phyloP scores from a whole-genome alignment of 2,797 vertebrate genomes.

The Cryptoblepharus egeriae region DNA sequence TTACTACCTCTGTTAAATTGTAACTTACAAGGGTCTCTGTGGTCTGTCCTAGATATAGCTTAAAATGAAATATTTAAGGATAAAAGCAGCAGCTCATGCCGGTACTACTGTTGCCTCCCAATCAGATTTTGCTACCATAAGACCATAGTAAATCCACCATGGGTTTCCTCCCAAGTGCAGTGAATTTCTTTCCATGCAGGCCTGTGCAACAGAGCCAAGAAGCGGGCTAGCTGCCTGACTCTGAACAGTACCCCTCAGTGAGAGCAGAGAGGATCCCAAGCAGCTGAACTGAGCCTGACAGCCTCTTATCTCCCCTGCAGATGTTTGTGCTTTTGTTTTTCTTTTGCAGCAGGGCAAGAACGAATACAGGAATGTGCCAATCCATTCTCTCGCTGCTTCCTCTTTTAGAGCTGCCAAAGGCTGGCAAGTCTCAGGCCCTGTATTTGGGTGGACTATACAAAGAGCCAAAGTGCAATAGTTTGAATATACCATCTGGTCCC shows the following conservation, averaged over 20 bases:
- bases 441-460: slow-evolving; percentile 18
- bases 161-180: neutral
- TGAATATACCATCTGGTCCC: neutral
- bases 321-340: slow-evolving; percentile 56
- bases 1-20: too few species aligned
- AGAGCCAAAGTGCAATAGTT: neutral
- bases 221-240: slow-evolving; percentile 40
- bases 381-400: slow-evolving; percentile 45
- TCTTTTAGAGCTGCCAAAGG: slow-evolving; percentile 46
- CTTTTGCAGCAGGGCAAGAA: slow-evolving; percentile 4
- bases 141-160: slow-evolving; percentile 22
- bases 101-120: slow-evolving; percentile 8
- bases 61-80: slow-evolving; percentile 40
- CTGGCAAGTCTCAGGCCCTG: neutral
- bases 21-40: neutral
- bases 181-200: slow-evolving; percentile 1
- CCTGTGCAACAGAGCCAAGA: slow-evolving; percentile 5
- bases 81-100: slow-evolving; percentile 37
- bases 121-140: slow-evolving; percentile 27
- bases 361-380: slow-evolving; percentile 43
- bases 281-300: slow-evolving; percentile 43
- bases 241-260: slow-evolving; percentile 32
- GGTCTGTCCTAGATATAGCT: slow-evolving; percentile 7
- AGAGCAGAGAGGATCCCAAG: slow-evolving; percentile 22
- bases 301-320: slow-evolving; percentile 63